Percentiles rank a stretch among this genome's conserved stretches.
Evolutionary conservation across 2,888 invertebrate species (phyloP).

Genomic region (Leptarthrus brevirostris): DNA sequence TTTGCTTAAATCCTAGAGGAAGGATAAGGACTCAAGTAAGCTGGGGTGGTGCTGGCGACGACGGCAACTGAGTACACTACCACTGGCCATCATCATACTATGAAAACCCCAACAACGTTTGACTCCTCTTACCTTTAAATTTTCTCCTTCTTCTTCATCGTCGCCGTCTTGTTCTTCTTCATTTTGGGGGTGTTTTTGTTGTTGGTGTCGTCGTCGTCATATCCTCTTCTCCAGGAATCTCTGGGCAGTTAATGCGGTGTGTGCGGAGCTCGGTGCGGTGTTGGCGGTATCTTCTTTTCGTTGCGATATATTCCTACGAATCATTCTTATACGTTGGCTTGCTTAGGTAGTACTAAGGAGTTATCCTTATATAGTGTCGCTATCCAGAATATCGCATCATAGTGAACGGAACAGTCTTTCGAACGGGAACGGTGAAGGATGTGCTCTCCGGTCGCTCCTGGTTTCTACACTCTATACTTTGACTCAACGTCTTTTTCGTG

Average conservation of each 20-base stretch:
- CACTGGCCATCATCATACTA: constrained; percentile 41
- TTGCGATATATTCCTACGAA: constrained; percentile 25
- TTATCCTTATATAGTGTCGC: constrained; percentile 57
- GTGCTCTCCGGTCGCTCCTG: constrained; percentile 13
- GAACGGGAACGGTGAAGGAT: constrained; percentile 37
- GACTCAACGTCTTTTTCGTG: constrained; percentile 27
- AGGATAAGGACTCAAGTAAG: constrained; percentile 44
- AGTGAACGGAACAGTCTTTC: constrained; percentile 49
- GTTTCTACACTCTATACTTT: constrained; percentile 32
- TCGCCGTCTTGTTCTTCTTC: constrained; percentile 39
- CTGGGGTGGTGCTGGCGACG: constrained; percentile 41
- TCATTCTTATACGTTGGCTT: constrained; percentile 45
- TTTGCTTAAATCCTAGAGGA: constrained; percentile 12
- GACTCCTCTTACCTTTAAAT: constrained; percentile 42
- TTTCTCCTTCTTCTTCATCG: constrained; percentile 44
- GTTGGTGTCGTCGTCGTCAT: constrained; percentile 42
- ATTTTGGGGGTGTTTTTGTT: constrained; percentile 43
- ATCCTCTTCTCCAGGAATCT: constrained; percentile 36
- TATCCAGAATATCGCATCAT: constrained; percentile 55
- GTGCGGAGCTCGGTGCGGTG: constrained; percentile 21
- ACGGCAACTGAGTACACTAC: constrained; percentile 19
- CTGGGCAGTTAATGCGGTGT: constrained; percentile 42
- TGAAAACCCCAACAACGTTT: constrained; percentile 27
- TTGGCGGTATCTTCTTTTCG: constrained; percentile 37
- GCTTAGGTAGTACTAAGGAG: constrained; percentile 54